Evolutionary conservation across 2,888 invertebrate species (phyloP).

Genomic region (Synergus gifuensis): DNA sequence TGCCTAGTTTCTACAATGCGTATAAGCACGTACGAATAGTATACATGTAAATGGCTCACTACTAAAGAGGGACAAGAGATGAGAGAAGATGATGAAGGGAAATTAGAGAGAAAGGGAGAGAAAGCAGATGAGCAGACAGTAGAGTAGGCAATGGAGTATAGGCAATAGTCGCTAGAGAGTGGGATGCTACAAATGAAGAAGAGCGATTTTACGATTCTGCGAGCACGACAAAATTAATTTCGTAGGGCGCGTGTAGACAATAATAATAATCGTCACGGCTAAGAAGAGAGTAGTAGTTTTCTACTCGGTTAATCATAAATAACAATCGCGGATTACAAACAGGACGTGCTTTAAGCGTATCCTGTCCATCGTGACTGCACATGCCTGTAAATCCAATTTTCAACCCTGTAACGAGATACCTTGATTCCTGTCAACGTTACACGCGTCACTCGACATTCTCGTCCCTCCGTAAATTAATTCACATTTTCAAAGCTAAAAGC

Average conservation of each 20-base stretch:
- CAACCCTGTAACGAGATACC: background rate
- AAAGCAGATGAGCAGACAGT: background rate
- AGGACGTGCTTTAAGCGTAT: background rate
- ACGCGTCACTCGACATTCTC: constrained; percentile 3
- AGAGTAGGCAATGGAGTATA: background rate
- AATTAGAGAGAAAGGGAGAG: background rate
- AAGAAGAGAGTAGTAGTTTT: background rate
- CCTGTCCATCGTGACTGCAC: background rate
- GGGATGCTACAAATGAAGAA: constrained; percentile 48
- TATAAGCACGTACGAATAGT: constrained; percentile 6
- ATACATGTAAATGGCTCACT: background rate
- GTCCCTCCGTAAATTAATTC: background rate
- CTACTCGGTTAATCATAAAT: background rate
- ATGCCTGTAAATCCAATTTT: constrained; percentile 7
- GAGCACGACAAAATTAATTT: constrained; percentile 45
- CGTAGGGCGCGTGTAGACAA: constrained; percentile 7
- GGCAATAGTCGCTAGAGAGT: background rate
- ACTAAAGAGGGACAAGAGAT: background rate
- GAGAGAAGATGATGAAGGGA: background rate
- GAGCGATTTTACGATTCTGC: constrained; percentile 52
- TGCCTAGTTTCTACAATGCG: constrained; percentile 17
- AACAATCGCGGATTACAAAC: background rate
- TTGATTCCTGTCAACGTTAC: constrained; percentile 2
- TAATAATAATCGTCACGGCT: background rate
- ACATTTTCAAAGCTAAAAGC: background rate